Base-by-base conservation (phyloP, 2,113 vertebrate genomes). In the Clinocottus analis region DNA sequence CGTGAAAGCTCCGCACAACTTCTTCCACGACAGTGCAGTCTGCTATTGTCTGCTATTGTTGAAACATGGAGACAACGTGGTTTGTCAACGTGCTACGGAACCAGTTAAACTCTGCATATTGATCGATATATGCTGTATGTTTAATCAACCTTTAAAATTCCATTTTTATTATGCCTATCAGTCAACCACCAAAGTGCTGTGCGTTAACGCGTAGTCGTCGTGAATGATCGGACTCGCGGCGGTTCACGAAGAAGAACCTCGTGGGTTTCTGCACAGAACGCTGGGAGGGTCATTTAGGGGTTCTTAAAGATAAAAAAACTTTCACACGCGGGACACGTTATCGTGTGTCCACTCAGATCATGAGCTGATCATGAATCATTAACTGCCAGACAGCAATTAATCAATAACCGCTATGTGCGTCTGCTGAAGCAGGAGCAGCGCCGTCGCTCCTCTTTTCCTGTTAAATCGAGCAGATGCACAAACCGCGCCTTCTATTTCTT, bases 311-410 rank as follows among this genome's bases (percentile, higher is more conserved):
- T n/a, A 35, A 47, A 53, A 58, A 37, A n/a, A 4, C 9, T 37
- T 23, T 61, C 60, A 33, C 19, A 13, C 10, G 7, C 13, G 77
- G 7, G 37, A 37, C 23, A 3, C 17, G 17, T 8, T 19, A 51
- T 60, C 35, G 56, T n/a, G 5, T 5, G 43, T 21, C 47, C 72
- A 17, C 27, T 31, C 33, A 39, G 17, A 68, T 60, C 45, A 75
- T 39, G 4, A 67, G 45, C 47, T 33, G 14, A 51, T 51, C 64
- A 51, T 77, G 21, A 66, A 82, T 86, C 77, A 78, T 73, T 68
- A 64, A 65, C 33, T 59, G 17, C 23, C 33, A 55, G 66, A 72
- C 47, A 61, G 39, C 1, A 23, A 13, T 67, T 14, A 31, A 39
- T 85, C 66, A 69, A 55, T 82, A 76, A 68, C 58, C 39, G 23